Evolutionary conservation across 2,888 invertebrate genomes (phyloP), one percentile per base, ranked within the genome.

Genomic region (Noctua comes): DNA sequence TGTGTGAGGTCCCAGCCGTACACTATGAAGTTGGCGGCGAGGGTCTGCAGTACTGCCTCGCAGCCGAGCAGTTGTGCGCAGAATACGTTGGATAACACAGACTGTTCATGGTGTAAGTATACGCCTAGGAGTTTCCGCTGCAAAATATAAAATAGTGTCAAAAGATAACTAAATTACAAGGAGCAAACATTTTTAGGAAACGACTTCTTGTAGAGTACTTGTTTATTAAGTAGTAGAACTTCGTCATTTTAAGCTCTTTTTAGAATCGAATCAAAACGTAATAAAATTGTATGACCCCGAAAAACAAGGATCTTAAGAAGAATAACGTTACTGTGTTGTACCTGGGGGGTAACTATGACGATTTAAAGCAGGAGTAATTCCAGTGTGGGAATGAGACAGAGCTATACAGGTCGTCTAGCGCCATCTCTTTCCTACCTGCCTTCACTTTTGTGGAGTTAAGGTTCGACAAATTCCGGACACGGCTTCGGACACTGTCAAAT

Each of bases 1-100:
- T 98, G 98, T 18, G 99, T 99, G 88, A 99, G 97, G 95, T 99
- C 99, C 99, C 99, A 99, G 80, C 99, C 99, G 98, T 99, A 99
- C 4, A 99, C 97, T 68, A 99, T 97, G 95, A 99, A 99, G 97
- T 99, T 99, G 78, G 98, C 98, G 77, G 98, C 98, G 69, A 99
- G 97, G 82, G 98, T 98, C 93, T 99, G 98, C 91, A 99, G 98
- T 73, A 99, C 98, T 31, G 98, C 98, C 92, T 99, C 99, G 91
- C 98, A 98, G 94, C 99, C 99, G 87, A 99, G 97, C 81, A 99
- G 97, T 94, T 99, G 99, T 77, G 99, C 99, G 96, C 99, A 99
- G 97, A 99, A 99, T 86, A 99, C 99, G 95, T 99, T 99, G 59
- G 99, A 98, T 89, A 99, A 97, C 78, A 99, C 99, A 89, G 99